Percentiles rank a stretch among this genome's conserved stretches.
phyloP scores from a whole-genome alignment of 2,797 vertebrate genomes.

The Xiphorhynchus erythropygius region DNA sequence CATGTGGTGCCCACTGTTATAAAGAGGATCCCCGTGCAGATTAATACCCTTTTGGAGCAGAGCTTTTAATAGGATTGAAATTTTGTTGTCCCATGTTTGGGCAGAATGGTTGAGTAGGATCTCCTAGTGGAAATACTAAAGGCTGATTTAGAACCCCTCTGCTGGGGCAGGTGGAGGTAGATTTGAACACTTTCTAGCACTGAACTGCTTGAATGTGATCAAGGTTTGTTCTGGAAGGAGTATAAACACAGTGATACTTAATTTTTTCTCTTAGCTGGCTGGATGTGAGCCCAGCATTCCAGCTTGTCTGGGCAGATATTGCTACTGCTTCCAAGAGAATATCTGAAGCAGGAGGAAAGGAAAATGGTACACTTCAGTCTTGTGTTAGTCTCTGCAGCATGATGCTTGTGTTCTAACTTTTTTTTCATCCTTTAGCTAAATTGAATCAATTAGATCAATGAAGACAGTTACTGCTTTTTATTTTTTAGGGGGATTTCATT shows the following conservation, averaged over 20 bases:
- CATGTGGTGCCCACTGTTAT: background rate
- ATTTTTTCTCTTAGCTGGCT: background rate
- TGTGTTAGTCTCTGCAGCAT: background rate
- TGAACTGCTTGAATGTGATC: background rate
- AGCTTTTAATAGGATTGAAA: background rate
- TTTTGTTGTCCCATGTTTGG: fast-evolving
- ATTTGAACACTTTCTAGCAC: background rate
- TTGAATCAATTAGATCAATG: background rate
- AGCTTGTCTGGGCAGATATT: background rate
- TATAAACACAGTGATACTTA: background rate
- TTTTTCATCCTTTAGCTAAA: background rate
- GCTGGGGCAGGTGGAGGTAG: background rate
- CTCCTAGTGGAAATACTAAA: background rate
- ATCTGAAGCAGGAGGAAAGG: background rate
- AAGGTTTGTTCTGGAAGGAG: background rate
- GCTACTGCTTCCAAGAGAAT: background rate
- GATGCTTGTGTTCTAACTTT: background rate
- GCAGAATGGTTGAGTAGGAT: background rate
- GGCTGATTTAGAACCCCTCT: background rate
- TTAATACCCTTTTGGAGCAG: background rate
- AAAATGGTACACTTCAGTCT: background rate
- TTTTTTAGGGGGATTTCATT: conserved; percentile 92
- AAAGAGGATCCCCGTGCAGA: background rate
- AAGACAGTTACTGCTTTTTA: background rate
- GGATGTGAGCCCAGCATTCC: background rate